These are phyloP conservation scores for Catharus bicknelli DNA, from an alignment of 2,113 vertebrate species.

Conservation along the genomic window DNA sequence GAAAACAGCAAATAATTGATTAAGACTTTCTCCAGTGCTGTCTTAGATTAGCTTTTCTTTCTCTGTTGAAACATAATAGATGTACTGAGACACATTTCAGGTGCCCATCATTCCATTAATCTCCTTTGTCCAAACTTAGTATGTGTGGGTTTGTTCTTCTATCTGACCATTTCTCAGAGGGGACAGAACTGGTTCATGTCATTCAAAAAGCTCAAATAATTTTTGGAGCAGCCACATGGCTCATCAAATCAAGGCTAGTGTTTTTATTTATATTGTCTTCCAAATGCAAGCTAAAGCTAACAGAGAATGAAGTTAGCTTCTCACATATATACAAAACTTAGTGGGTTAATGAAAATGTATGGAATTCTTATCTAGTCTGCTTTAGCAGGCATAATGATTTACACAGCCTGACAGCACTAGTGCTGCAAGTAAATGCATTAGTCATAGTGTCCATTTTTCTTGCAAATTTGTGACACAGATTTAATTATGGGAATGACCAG, in stretches of 20 bases:
- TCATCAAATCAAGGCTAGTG: not conserved
- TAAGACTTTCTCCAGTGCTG: not conserved
- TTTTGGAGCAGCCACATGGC: not conserved
- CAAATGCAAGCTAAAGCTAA: not conserved
- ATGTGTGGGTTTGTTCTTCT: not conserved
- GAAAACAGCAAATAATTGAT: not conserved
- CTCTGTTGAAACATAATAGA: not conserved
- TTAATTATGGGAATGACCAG: constrained; percentile 86
- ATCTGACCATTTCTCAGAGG: not conserved
- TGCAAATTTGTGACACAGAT: constrained; percentile 86
- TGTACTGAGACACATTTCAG: not conserved
- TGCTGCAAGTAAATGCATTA: constrained; percentile 83
- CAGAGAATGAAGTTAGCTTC: not conserved
- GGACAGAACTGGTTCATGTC: not conserved
- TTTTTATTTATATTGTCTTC: not conserved
- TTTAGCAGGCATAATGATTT: constrained; percentile 71
- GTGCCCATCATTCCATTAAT: not conserved
- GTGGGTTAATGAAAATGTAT: constrained; percentile 72
- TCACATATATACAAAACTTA: constrained; percentile 24
- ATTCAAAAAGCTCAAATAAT: not conserved
- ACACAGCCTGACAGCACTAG: constrained; percentile 75
- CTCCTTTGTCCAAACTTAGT: not conserved
- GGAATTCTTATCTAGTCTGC: constrained; percentile 72
- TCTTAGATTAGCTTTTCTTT: not conserved
- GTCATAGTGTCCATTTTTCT: constrained; percentile 82